These are phyloP conservation scores for Chaetodon trifascialis DNA, from an alignment of 2,113 vertebrate genomes.

Conservation along the genomic window DNA sequence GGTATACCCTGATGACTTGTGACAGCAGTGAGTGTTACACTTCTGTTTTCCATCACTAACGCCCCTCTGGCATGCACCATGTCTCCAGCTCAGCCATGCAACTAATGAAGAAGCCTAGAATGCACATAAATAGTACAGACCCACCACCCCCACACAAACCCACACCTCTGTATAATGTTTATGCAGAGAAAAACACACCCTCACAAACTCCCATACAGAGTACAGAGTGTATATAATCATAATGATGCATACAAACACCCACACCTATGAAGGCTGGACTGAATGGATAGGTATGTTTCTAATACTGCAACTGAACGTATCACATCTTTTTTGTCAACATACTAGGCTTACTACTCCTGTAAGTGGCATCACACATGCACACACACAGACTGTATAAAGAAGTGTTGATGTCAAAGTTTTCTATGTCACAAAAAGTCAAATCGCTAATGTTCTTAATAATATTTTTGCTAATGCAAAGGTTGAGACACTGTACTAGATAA, in stretches of 20 bases:
- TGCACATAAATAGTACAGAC: background rate
- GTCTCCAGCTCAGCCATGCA: conserved; percentile 5
- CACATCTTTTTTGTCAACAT: background rate
- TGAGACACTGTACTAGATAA: background rate
- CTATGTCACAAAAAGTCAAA: background rate
- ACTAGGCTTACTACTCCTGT: background rate
- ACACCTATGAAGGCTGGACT: background rate
- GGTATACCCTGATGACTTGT: conserved; percentile 20
- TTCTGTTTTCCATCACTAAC: conserved; percentile 31
- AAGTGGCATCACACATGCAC: background rate
- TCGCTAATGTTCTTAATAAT: too few relatives aligned
- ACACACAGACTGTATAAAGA: background rate
- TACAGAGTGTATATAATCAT: background rate
- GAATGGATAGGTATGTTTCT: background rate
- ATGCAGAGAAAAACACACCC: background rate
- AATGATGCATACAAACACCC: background rate
- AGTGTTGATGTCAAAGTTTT: background rate
- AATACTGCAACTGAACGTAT: background rate
- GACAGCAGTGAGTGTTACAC: conserved; percentile 33
- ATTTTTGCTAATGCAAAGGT: background rate
- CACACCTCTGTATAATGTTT: background rate
- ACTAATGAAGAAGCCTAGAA: conserved; percentile 19
- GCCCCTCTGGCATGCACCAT: background rate
- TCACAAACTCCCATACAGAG: background rate
- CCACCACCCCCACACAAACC: background rate